Base-by-base conservation (phyloP, 23 tunicate genomes). In the Botrylloides violaceus region DNA sequence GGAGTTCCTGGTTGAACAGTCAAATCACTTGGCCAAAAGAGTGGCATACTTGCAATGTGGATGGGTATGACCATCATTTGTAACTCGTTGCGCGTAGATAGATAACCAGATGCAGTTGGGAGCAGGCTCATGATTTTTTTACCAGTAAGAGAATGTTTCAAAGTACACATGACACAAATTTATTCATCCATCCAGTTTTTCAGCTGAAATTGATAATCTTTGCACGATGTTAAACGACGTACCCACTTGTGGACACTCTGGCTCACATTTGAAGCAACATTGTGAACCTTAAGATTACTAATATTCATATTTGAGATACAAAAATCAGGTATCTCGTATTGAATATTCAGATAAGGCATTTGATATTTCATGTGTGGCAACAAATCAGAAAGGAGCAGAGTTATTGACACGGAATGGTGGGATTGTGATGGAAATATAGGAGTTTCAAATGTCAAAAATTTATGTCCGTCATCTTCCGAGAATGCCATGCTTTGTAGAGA, bases 341-440 rank as follows among this genome's bases (percentile, higher is more conserved):
- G 21, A 22, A 68, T 37, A 68, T 68, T 68, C 25, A 68, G 37
- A 43, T 37, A 19, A 22, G 58, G 58, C 58, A 68, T 43, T 68
- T 68, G 49, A 43, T 68, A 68, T 20, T 19, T 36, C 58, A 43
- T 68, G 28, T 12, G 37, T 26, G 74, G 58, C 12, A 26, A 23
- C 19, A 37, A 6, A 21, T 68, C 74, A 24, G 74, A 68, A 19
- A 68, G 47, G 6, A 68, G 23, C 47, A 68, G 26, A 43, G 37
- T 43, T 24, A 68, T 23, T 4, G 56, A 1, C 9, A 68, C 37
- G 74, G 74, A 68, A 36, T 68, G 74, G n/a, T 68, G 74, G 12
- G 74, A 68, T 26, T 68, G 74, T 9, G 74, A 35, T 32, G 74
- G 74, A 37, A 68, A 68, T 2, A 68, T 28, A 43, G 74, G 74